Evolutionary conservation across 2,113 vertebrate species (phyloP).

Genomic region (Argyrosomus japonicus): DNA sequence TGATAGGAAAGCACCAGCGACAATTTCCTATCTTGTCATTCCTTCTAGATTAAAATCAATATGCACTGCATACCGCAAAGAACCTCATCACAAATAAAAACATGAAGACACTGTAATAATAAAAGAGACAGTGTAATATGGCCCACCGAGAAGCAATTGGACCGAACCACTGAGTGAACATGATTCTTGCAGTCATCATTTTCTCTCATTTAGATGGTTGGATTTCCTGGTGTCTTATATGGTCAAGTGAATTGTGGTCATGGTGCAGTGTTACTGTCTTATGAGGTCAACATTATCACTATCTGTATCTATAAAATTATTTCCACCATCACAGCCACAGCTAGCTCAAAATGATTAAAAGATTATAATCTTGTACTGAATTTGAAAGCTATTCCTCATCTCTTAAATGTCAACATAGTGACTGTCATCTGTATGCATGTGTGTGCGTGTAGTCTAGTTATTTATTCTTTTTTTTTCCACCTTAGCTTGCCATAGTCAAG

Average conservation of each 20-base stretch:
- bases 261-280: conserved; percentile 19
- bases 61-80: conserved; percentile 19
- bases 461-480: not conserved
- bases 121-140: not conserved
- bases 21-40: conserved; percentile 43
- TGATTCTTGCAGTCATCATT: conserved; percentile 15
- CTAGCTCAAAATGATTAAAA: conserved; percentile 44
- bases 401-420: conserved; percentile 41
- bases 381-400: conserved; percentile 37
- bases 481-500: not conserved
- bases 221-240: conserved; percentile 3
- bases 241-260: conserved; percentile 26
- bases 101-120: conserved; percentile 21
- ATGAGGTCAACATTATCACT: conserved; percentile 34
- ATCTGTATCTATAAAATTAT: conserved; percentile 39
- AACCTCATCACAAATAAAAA: conserved; percentile 35
- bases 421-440: not conserved
- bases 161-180: conserved; percentile 26
- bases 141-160: conserved; percentile 17
- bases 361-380: conserved; percentile 28
- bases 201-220: conserved; percentile 33
- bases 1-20: conserved; percentile 7
- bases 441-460: not conserved
- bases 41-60: conserved; percentile 53
- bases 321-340: conserved; percentile 32